Conservation (phyloP, 2,888 invertebrate genomes). For the Protodeltote pygarga region DNA sequence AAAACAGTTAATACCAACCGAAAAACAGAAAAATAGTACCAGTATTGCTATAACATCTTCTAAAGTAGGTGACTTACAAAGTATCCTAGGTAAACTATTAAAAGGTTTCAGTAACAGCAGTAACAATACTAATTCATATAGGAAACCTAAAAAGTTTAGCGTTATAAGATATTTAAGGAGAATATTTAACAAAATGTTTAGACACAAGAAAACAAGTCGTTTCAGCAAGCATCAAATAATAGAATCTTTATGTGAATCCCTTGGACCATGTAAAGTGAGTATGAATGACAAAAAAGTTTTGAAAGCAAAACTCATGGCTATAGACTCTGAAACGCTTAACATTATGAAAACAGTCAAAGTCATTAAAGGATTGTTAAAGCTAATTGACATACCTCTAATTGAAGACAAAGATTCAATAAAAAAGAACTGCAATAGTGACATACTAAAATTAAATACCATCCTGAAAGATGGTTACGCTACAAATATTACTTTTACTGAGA, state of each 20-base stretch:
- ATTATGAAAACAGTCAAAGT: conserved; percentile 66
- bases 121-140: conserved; percentile 15
- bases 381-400: conserved; percentile 49
- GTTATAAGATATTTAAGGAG: conserved; percentile 63
- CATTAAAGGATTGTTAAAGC: conserved; percentile 66
- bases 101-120: conserved; percentile 42
- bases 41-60: conserved; percentile 9
- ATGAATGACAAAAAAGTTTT: conserved; percentile 53
- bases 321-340: conserved; percentile 62
- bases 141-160: conserved; percentile 49
- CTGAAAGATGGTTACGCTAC: conserved; percentile 53
- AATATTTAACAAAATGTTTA: conserved; percentile 64
- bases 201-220: conserved; percentile 27
- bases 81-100: conserved; percentile 40
- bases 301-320: conserved; percentile 59
- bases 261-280: conserved; percentile 60
- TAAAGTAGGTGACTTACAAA: conserved; percentile 40
- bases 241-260: conserved; percentile 62
- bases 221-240: conserved; percentile 56
- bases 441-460: conserved; percentile 61
- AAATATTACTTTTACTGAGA: conserved; percentile 49
- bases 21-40: no score
- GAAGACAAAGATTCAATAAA: conserved; percentile 15
- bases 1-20: no score
- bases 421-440: conserved; percentile 47